Base-by-base conservation (phyloP, 2,888 invertebrate species). In the Rhagonycha fulva region DNA sequence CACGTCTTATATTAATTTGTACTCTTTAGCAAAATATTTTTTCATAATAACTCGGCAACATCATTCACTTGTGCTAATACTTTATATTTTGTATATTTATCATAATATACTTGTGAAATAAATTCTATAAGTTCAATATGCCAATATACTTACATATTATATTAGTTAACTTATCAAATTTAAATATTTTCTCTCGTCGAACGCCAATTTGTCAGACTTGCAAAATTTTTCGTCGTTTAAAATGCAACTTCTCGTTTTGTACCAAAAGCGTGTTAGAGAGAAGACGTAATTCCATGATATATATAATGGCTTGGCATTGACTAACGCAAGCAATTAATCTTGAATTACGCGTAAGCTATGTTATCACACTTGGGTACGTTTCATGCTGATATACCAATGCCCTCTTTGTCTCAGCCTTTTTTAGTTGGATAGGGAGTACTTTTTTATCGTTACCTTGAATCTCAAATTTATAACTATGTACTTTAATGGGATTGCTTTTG, bases 271-370 rank as follows among this genome's bases (percentile, higher is more conserved):
- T 76, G 71, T 76, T 73, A 71, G 71, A 76, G 74, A 76, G 79
- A 76, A 74, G 74, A 78, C 80, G 81, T 82, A 84, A 84, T 84
- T 83, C 84, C 81, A 80, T 85, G 84, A 85, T 85, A 83, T 47
- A 47, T 84, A 85, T 84, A 83, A 84, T 82, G 82, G 82, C 81
- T 78, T 84, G 85, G 84, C 85, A 85, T 85, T 85, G 85, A 85
- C 83, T 85, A 85, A 85, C 84, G 85, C 80, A 83, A 82, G 83
- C 83, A 85, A 85, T 85, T 85, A 85, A 85, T 85, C 85, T 85
- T 83, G 84, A 83, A 85, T 85, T 85, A 85, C 85, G 84, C 82
- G 81, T 81, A 82, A 83, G 82, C 82, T 80, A 70, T 71, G 75
- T 73, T 78, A 78, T 78, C 78, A 78, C 78, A 78, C 76, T 78